A percentile compares a stretch with the other conserved stretches of the same genome.
These are phyloP conservation scores for Phyto melanocephala DNA, from an alignment of 2,888 invertebrate genomes.

Conservation along the genomic window DNA sequence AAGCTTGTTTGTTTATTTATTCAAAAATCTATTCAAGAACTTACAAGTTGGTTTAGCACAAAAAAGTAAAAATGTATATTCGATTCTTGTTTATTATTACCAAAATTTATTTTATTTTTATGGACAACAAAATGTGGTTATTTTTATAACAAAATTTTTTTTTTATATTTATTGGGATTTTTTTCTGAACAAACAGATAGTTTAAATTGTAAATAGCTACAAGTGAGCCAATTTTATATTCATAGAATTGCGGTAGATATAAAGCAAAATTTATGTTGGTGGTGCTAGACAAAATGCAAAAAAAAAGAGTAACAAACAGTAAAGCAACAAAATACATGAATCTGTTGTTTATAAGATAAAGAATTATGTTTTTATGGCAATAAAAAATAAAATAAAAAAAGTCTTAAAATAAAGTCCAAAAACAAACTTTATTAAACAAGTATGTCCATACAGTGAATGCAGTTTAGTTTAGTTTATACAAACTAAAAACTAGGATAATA, in stretches of 20 bases:
- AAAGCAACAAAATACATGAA: slow-evolving; percentile 42
- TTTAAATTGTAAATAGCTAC: slow-evolving; percentile 53
- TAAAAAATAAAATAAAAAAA: slow-evolving; percentile 10
- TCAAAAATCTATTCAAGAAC: not conserved
- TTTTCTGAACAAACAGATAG: not conserved
- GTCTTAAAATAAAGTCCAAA: not conserved
- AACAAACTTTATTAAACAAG: not conserved
- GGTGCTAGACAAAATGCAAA: not conserved
- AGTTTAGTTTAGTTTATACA: not conserved
- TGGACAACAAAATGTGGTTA: slow-evolving; percentile 7
- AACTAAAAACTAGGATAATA: not conserved
- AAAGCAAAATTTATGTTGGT: slow-evolving; percentile 16
- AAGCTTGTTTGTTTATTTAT: not conserved
- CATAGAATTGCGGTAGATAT: slow-evolving; percentile 23
- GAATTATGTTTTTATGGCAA: slow-evolving; percentile 38
- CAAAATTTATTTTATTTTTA: not conserved
- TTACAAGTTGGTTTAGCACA: not conserved
- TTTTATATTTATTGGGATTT: slow-evolving; percentile 24
- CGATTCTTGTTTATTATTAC: not conserved
- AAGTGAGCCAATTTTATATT: slow-evolving; percentile 45
- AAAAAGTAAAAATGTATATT: not conserved
- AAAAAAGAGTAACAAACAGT: not conserved
- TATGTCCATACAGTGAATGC: not conserved
- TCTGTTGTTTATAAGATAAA: slow-evolving; percentile 51
- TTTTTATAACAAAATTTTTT: slow-evolving; percentile 31